A percentile compares a stretch with the other conserved stretches of the same genome.
These are phyloP conservation scores for Galeopsomyia nigrocyanea DNA, from an alignment of 2,888 invertebrate genomes.

Conservation along the genomic window DNA sequence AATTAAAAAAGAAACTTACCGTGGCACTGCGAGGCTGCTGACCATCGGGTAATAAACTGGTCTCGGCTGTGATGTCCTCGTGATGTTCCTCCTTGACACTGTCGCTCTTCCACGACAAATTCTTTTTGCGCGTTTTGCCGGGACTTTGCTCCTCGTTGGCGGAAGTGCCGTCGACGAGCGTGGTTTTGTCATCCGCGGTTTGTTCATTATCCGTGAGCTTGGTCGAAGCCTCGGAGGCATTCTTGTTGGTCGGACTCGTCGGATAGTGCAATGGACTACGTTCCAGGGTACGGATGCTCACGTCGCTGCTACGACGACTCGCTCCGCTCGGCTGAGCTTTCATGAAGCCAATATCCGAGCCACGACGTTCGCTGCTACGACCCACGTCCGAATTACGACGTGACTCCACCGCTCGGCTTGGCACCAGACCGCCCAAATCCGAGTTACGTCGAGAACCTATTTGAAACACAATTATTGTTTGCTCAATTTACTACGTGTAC, in stretches of 20 bases:
- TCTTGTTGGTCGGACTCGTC: too few relatives aligned
- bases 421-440: conserved; percentile 58
- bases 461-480: neutral
- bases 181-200: conserved; percentile 51
- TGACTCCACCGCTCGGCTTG: conserved; percentile 54
- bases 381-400: conserved; percentile 63
- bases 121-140: conserved; percentile 64
- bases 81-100: conserved; percentile 56
- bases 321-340: conserved; percentile 35
- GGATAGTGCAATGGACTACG: conserved; percentile 60
- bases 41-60: conserved; percentile 63
- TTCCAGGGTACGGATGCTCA: conserved; percentile 61
- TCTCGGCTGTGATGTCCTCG: conserved; percentile 67
- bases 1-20: conserved; percentile 49
- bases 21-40: conserved; percentile 50
- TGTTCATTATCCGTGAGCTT: too few relatives aligned
- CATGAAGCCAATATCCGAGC: conserved; percentile 25
- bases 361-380: conserved; percentile 47
- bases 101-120: conserved; percentile 67
- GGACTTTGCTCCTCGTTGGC: conserved; percentile 56
- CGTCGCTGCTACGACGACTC: conserved; percentile 62
- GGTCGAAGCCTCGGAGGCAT: too few relatives aligned
- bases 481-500: neutral
- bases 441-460: conserved; percentile 64
- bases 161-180: conserved; percentile 47